phyloP scores from a whole-genome alignment of 1,140 invertebrate species.

The Brachionus calyciflorus region DNA sequence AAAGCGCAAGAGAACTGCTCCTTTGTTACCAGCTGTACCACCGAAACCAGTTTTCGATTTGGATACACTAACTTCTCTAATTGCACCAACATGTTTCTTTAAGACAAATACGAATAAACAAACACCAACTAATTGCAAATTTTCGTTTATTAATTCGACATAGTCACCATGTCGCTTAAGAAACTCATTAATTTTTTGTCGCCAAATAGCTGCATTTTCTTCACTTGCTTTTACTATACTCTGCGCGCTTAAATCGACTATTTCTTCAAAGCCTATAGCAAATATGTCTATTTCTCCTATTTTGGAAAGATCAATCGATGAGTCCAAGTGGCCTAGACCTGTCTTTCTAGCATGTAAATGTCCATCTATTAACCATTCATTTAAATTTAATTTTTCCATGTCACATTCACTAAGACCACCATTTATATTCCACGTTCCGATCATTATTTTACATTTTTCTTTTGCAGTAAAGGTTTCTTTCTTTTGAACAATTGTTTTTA shows the following conservation, averaged over 20 bases:
- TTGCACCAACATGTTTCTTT: conserved; percentile 64
- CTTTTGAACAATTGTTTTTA: conserved; percentile 65
- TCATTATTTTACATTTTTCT: conserved; percentile 72
- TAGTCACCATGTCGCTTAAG: conserved; percentile 34
- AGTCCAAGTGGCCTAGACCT: background rate
- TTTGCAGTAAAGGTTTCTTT: conserved; percentile 77
- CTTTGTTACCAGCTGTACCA: conserved; percentile 86
- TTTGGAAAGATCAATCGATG: conserved; percentile 61
- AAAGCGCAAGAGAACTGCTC: conserved; percentile 88
- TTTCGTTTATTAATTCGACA: conserved; percentile 80
- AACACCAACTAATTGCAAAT: conserved; percentile 95
- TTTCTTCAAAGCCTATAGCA: conserved; percentile 98
- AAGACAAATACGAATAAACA: conserved; percentile 91
- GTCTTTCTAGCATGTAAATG: conserved; percentile 51
- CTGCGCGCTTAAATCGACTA: conserved; percentile 95
- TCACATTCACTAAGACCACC: conserved; percentile 85
- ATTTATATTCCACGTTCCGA: conserved; percentile 98
- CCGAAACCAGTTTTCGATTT: conserved; percentile 95
- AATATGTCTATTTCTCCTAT: conserved; percentile 74
- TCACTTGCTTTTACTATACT: conserved; percentile 73
- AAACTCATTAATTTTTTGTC: conserved; percentile 82
- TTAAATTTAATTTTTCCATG: conserved; percentile 67
- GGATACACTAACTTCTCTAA: conserved; percentile 80
- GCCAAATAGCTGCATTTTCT: conserved; percentile 61
- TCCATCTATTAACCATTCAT: conserved; percentile 47